phyloP scores from a whole-genome alignment of 2,797 vertebrate genomes.

The Hyperoplus lanceolatus region DNA sequence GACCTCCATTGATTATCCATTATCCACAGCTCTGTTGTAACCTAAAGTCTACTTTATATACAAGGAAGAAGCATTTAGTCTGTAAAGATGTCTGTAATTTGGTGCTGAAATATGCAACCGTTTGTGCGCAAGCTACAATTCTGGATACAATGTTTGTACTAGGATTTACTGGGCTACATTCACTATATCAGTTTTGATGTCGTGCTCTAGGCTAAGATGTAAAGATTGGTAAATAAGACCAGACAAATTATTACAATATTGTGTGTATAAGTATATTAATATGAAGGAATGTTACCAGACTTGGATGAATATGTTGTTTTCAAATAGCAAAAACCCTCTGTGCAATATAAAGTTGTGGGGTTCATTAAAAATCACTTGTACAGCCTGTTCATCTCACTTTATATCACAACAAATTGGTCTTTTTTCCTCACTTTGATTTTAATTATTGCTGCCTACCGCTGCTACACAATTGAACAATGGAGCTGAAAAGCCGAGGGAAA shows the following conservation, averaged over 20 bases:
- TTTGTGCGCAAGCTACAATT: background rate
- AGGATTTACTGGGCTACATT: background rate
- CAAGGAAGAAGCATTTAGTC: background rate
- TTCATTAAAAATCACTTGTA: conserved; percentile 34
- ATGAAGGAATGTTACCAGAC: conserved; percentile 8
- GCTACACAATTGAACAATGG: conserved; percentile 30
- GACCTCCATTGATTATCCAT: background rate
- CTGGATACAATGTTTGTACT: background rate
- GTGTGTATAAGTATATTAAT: conserved; percentile 4
- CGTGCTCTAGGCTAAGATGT: background rate
- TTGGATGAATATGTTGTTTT: background rate
- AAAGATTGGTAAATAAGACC: background rate
- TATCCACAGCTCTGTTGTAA: background rate
- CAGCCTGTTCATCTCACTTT: conserved; percentile 23
- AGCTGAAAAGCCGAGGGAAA: conserved; percentile 15
- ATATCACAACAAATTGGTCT: conserved; percentile 35
- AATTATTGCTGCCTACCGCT: conserved; percentile 24
- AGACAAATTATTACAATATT: conserved; percentile 11
- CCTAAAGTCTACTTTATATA: background rate
- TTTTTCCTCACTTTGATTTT: conserved; percentile 25
- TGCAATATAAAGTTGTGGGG: background rate
- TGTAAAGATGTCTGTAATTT: background rate
- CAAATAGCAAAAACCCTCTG: background rate
- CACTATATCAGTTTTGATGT: conserved; percentile 1
- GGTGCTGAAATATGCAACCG: background rate